phyloP scores from a whole-genome alignment of 2,113 vertebrate species.

The Oryzias javanicus region DNA sequence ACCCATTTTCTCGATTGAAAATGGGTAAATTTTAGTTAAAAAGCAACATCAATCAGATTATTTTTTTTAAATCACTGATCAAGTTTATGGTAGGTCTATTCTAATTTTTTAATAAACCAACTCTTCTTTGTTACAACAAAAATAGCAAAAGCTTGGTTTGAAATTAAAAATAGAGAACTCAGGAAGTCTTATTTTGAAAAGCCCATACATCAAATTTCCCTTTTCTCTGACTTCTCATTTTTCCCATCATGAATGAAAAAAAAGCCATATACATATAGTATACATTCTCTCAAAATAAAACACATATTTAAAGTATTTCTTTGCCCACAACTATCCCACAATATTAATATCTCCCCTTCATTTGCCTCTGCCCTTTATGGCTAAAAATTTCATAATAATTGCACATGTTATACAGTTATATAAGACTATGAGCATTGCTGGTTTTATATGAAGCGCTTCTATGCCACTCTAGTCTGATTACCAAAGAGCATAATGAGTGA shows the following conservation, averaged over 20 bases:
- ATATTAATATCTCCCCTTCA: constrained; percentile 17
- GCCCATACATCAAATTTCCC: background rate
- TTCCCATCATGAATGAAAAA: background rate
- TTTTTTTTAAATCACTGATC: no score
- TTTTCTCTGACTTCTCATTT: background rate
- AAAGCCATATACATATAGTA: no score
- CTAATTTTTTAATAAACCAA: background rate
- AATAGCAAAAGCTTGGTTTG: background rate
- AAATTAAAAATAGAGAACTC: background rate
- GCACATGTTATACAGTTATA: constrained; percentile 19
- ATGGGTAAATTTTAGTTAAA: no score
- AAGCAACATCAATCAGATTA: no score
- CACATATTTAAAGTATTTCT: background rate
- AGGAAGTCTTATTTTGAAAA: background rate
- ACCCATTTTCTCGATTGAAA: no score
- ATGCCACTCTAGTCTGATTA: background rate
- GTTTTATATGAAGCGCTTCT: constrained; percentile 10
- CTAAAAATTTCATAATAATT: constrained; percentile 25
- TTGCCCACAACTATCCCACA: background rate
- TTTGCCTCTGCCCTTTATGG: background rate
- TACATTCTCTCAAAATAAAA: background rate
- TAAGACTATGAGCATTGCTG: background rate
- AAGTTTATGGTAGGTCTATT: background rate
- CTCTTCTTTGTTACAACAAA: background rate
- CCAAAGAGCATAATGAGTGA: constrained; percentile 24